These are phyloP conservation scores for Plestiodon gilberti DNA, from an alignment of 2,113 vertebrate genomes.

Conservation along the genomic window DNA sequence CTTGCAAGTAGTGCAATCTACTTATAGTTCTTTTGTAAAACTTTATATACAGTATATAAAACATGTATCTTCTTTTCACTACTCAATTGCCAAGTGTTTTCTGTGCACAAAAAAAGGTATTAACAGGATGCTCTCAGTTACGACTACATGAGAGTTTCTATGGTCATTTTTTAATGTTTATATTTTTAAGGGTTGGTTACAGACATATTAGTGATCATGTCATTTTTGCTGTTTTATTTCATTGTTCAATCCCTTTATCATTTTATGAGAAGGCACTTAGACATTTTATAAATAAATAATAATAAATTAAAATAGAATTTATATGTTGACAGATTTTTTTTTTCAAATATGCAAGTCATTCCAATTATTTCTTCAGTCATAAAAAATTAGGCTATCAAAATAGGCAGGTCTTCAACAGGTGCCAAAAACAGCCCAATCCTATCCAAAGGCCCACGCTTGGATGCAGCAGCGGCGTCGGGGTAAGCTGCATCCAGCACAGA, in stretches of 20 bases:
- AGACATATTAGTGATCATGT: neutral
- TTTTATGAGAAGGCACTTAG: neutral
- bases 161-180: neutral
- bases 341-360: neutral
- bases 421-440: no score
- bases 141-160: neutral
- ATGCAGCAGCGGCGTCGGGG: no score
- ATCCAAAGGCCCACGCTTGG: no score
- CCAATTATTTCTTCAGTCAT: conserved; percentile 27
- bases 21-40: no score
- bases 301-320: neutral
- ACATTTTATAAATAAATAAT: neutral
- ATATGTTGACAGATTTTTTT: neutral
- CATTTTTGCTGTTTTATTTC: neutral
- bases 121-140: neutral
- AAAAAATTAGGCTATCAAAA: no score
- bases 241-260: neutral
- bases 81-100: neutral
- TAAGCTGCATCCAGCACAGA: no score
- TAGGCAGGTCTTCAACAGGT: no score
- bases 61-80: no score
- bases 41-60: no score
- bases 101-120: neutral
- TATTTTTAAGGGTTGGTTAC: neutral
- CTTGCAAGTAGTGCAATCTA: no score